Percentiles rank a stretch among this genome's conserved stretches.
phyloP scores from a whole-genome alignment of 1,140 invertebrate genomes.

The Nasonia vitripennis region DNA sequence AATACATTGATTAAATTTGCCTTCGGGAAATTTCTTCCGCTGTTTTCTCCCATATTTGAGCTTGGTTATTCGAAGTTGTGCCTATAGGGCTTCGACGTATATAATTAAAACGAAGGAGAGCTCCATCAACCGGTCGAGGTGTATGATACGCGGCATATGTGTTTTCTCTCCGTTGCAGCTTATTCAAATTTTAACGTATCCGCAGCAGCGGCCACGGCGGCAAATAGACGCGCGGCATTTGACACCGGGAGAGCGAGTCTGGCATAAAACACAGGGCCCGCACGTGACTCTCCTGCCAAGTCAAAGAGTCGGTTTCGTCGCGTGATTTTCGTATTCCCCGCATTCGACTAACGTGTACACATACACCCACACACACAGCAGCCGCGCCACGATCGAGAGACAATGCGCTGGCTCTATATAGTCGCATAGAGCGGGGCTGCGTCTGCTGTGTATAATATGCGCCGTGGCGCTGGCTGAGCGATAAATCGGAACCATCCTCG shows the following conservation, averaged over 20 bases:
- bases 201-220: not conserved
- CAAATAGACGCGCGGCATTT: not conserved
- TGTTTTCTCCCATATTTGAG: too few relatives aligned
- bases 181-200: not conserved
- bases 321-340: conserved; percentile 8
- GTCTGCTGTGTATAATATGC: not conserved
- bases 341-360: not conserved
- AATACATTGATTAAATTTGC: too few relatives aligned
- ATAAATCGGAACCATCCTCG: conserved; percentile 16
- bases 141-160: not conserved
- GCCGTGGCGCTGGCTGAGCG: not conserved
- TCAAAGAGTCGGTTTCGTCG: not conserved
- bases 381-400: not conserved
- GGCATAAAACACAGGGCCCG: not conserved
- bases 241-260: not conserved
- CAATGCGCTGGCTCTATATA: not conserved
- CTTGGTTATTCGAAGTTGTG: too few relatives aligned
- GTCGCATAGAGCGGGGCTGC: too few relatives aligned
- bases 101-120: too few relatives aligned
- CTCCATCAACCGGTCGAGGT: too few relatives aligned
- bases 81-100: too few relatives aligned
- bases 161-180: not conserved
- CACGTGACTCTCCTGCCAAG: conserved; percentile 2
- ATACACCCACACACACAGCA: not conserved
- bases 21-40: too few relatives aligned